Base-by-base conservation (phyloP, 2,888 invertebrate species). In the Calliopum simillimum region DNA sequence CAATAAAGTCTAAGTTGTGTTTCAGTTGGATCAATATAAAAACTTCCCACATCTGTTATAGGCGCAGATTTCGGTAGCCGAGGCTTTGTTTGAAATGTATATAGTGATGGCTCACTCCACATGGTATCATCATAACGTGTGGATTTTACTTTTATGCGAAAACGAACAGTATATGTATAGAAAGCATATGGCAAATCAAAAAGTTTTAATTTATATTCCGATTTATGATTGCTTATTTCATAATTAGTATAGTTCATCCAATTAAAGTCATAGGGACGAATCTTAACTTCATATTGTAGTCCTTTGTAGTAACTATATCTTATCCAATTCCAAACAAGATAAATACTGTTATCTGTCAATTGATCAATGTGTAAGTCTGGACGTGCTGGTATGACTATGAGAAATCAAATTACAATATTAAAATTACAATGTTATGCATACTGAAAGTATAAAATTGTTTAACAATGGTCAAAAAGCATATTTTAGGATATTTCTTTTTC, bases 1-100 rank as follows among this genome's bases (percentile, higher is more conserved):
- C 94, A 95, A 82, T 94, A 95, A n/a, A 95, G 86, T 82, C 90
- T 90, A 51, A 93, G 87, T 69, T 90, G 88, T 73, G 91, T 87
- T 73, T 87, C 87, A 51, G 85, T 84, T 44, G 87, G 85, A 79
- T 90, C 88, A 77, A 90, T 88, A 82, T 92, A 90, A 82, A 94
- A 95, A 79, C 92, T 92, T 46, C 94, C 94, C 25, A 90, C 86
- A 76, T 90, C 90, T 6, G 91, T 91, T 67, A 88, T 87, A 1
- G 94, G 94, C 49, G 94, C 89, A 61, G 88, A 85, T 19, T 87
- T 88, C 2, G 94, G 94, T 73, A 70, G 71, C 19, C 75, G 73
- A 1, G 80, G 44, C 2, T 61, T 85, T 13, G 94, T 94, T 76
- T 88, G 87, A 75, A 91, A 88, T 3, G 89, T 87, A 55, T 87